Evolutionary conservation across 1,140 invertebrate species (phyloP).

Genomic region (Grapholita molesta): DNA sequence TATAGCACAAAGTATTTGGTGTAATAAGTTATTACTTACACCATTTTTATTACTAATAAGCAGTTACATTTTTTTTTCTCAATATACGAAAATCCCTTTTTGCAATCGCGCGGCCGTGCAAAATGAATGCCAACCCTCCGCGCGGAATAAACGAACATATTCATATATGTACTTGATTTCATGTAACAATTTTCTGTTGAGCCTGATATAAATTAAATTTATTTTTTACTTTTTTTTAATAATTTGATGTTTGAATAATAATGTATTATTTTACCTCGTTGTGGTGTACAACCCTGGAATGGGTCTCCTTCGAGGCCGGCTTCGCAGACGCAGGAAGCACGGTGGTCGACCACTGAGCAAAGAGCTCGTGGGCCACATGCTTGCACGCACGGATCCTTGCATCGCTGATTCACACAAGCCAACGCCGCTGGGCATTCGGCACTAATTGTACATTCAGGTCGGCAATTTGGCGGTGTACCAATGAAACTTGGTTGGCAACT

Average conservation of each 20-base stretch:
- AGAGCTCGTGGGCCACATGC: conserved; percentile 82
- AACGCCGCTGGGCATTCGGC: conserved; percentile 84
- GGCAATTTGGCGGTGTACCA: conserved; percentile 87
- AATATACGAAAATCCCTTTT: neutral
- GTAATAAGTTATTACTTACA: too few relatives aligned
- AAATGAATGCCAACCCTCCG: neutral
- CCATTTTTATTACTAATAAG: too few relatives aligned
- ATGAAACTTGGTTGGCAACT: conserved; percentile 87
- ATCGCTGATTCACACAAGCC: conserved; percentile 84
- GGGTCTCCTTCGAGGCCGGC: conserved; percentile 86
- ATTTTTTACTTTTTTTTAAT: too few relatives aligned
- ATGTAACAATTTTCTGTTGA: too few relatives aligned
- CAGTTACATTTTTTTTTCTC: too few relatives aligned
- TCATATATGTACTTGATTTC: too few relatives aligned
- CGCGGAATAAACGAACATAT: neutral
- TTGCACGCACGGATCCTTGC: conserved; percentile 85
- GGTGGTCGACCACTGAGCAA: conserved; percentile 84
- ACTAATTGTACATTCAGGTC: conserved; percentile 89
- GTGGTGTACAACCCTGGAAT: conserved; percentile 81
- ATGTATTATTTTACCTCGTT: conserved; percentile 59
- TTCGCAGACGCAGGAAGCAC: conserved; percentile 84
- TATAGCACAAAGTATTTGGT: too few relatives aligned
- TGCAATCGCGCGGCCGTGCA: neutral
- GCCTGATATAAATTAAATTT: too few relatives aligned
- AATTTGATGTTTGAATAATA: too few relatives aligned